A percentile compares a stretch with the other conserved stretches of the same genome.
Conservation (phyloP, 1,140 invertebrate species). For the Dendroctonus ponderosae region DNA sequence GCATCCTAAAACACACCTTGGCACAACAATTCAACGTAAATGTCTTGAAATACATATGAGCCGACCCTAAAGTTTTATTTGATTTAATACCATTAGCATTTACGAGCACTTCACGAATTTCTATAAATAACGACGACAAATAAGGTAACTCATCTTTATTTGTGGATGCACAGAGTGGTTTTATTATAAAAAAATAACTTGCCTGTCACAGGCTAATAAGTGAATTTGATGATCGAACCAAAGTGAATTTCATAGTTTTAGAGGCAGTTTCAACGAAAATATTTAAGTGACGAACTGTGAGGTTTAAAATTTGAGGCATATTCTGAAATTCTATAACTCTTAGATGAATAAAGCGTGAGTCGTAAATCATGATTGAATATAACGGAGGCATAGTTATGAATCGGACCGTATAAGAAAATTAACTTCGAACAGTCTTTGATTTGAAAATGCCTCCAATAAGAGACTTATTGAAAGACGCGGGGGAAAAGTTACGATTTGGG, state of each 20-base stretch:
- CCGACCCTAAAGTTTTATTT: conserved; percentile 30
- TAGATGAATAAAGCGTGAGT: not conserved
- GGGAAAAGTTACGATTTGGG: conserved; percentile 29
- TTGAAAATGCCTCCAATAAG: conserved; percentile 25
- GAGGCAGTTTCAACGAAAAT: no score
- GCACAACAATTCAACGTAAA: conserved; percentile 24
- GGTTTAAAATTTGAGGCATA: no score
- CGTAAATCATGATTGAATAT: not conserved
- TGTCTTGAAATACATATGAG: conserved; percentile 23
- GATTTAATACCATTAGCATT: conserved; percentile 29
- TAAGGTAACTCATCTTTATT: conserved; percentile 1
- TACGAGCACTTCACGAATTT: conserved; percentile 20
- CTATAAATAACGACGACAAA: conserved; percentile 11
- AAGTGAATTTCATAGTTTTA: no score
- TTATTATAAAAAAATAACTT: not conserved
- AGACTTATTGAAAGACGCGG: conserved; percentile 33
- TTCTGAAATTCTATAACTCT: no score
- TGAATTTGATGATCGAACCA: no score
- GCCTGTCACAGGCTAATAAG: no score
- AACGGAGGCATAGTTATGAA: conserved; percentile 6
- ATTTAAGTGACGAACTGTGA: no score
- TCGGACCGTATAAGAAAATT: conserved; percentile 14
- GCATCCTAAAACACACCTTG: conserved; percentile 28
- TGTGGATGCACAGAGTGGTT: not conserved
- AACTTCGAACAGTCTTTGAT: conserved; percentile 21